Percentiles rank a stretch among this genome's conserved stretches.
Conservation (phyloP, 2,797 vertebrate species). For the Schizothorax lantsangensis region DNA sequence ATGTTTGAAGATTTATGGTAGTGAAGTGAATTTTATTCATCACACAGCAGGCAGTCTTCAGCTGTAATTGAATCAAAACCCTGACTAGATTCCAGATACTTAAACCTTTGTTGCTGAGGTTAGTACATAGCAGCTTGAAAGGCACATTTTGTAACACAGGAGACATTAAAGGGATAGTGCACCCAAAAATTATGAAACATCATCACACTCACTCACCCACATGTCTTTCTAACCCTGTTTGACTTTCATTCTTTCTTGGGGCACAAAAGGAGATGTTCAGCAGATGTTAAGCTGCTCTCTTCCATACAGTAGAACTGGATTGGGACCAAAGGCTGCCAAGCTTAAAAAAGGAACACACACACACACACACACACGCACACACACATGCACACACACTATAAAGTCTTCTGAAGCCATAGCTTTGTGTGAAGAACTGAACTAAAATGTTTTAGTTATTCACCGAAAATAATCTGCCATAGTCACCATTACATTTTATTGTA, state of each 20-base stretch:
- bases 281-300: not conserved
- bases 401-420: not conserved
- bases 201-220: not conserved
- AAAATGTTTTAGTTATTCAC: not conserved
- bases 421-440: not conserved
- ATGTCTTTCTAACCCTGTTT: not conserved
- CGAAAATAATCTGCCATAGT: not conserved
- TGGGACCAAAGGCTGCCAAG: not conserved
- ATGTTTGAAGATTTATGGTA: slow-evolving; percentile 35
- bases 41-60: slow-evolving; percentile 13
- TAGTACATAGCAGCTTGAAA: not conserved
- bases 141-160: not conserved
- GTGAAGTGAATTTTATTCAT: slow-evolving; percentile 12
- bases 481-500: not conserved
- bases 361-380: too few species aligned
- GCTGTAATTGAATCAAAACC: slow-evolving; percentile 32
- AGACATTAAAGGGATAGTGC: not conserved
- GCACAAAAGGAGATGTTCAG: slow-evolving; percentile 1
- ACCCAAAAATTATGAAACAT: not conserved
- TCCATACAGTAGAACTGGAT: not conserved
- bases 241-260: slow-evolving; percentile 1
- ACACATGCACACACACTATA: not conserved
- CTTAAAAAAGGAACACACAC: not conserved
- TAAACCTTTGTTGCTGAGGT: not conserved
- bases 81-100: not conserved